phyloP scores from a whole-genome alignment of 2,888 invertebrate species.

The Volucella inflata region DNA sequence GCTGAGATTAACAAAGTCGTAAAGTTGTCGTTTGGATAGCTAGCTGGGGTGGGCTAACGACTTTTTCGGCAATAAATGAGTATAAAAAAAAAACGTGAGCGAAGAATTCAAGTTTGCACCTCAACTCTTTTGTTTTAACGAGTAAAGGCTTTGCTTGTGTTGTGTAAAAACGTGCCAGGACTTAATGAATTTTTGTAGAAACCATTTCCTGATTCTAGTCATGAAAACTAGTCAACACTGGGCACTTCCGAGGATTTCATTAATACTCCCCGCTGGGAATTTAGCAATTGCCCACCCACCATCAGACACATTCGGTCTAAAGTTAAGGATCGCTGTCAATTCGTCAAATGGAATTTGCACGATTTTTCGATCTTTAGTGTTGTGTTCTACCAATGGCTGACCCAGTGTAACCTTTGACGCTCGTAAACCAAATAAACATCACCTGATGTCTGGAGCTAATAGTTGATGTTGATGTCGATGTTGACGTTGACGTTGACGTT shows the following conservation, averaged over 20 bases:
- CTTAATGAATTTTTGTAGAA: slow-evolving; percentile 15
- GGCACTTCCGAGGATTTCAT: slow-evolving; percentile 54
- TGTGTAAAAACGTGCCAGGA: slow-evolving; percentile 20
- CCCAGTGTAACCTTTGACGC: slow-evolving; percentile 66
- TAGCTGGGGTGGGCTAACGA: slow-evolving; percentile 28
- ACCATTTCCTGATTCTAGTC: slow-evolving; percentile 31
- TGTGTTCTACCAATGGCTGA: slow-evolving; percentile 10
- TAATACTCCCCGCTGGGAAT: slow-evolving; percentile 12
- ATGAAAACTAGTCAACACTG: slow-evolving; percentile 15
- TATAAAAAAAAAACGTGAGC: slow-evolving; percentile 3
- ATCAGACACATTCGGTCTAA: slow-evolving; percentile 59
- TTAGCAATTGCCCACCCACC: slow-evolving; percentile 15
- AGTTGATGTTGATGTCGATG: slow-evolving; percentile 11
- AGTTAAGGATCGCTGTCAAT: slow-evolving; percentile 35
- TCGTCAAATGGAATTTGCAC: slow-evolving; percentile 58
- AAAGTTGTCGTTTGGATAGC: slow-evolving; percentile 20
- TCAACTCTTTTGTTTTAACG: slow-evolving; percentile 48
- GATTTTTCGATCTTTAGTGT: slow-evolving; percentile 40
- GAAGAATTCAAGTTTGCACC: slow-evolving; percentile 30
- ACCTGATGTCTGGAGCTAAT: not conserved
- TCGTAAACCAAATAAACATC: slow-evolving; percentile 61
- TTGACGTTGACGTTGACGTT: slow-evolving; percentile 27
- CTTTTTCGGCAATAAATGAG: slow-evolving; percentile 47
- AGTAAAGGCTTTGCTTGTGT: not conserved
- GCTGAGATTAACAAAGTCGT: slow-evolving; percentile 40